phyloP scores from a whole-genome alignment of 2,113 vertebrate species.

The Chrysemys picta region DNA sequence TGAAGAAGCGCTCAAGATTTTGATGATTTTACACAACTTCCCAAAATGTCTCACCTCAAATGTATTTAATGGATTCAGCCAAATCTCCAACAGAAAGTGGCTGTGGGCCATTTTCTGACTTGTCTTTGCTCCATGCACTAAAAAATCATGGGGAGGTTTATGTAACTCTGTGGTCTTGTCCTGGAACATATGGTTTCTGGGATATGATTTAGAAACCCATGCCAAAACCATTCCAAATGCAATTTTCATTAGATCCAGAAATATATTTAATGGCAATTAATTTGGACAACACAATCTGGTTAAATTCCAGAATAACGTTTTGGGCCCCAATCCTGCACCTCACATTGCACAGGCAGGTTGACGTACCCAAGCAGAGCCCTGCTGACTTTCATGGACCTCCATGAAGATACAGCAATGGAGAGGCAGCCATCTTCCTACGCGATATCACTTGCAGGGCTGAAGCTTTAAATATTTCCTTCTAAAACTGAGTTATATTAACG shows the following conservation, averaged over 20 bases:
- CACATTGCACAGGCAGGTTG: rapidly evolving
- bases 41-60: neutral
- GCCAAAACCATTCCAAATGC: rapidly evolving
- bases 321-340: neutral
- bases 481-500: no score
- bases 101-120: rapidly evolving
- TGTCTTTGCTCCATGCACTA: rapidly evolving
- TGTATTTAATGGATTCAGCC: rapidly evolving
- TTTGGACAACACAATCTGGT: neutral
- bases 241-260: neutral
- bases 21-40: neutral
- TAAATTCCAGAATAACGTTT: neutral
- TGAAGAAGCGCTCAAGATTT: neutral
- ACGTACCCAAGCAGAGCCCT: neutral
- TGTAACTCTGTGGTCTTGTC: rapidly evolving
- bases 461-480: neutral
- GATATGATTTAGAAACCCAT: neutral
- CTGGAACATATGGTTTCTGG: rapidly evolving
- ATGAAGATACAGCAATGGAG: neutral
- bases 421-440: neutral
- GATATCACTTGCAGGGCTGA: neutral
- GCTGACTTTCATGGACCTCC: rapidly evolving
- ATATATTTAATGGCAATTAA: neutral
- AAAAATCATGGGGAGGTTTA: rapidly evolving
- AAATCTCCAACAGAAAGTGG: neutral